Evolutionary conservation across 2,888 invertebrate genomes (phyloP).

Genomic region (Boloria selene): DNA sequence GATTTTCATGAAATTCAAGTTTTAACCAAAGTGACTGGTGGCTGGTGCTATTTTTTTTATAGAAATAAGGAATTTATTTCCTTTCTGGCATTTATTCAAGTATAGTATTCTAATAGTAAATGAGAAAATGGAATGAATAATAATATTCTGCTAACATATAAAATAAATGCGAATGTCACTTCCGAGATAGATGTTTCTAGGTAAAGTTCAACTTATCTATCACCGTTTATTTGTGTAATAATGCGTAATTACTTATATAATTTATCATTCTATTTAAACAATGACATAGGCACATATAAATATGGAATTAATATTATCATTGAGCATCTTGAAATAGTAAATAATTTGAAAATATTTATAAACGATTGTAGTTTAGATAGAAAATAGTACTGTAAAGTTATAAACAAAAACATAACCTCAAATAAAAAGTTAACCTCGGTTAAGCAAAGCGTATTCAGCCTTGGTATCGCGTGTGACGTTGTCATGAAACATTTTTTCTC

Average conservation of each 20-base stretch:
- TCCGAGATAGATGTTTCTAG: constrained; percentile 4
- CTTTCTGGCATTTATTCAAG: background rate
- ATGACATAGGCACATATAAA: background rate
- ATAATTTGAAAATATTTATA: too few relatives aligned
- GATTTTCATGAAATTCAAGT: too few relatives aligned
- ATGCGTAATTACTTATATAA: constrained; percentile 14
- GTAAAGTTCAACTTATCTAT: constrained; percentile 22
- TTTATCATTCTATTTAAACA: constrained; percentile 5
- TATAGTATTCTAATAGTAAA: constrained; percentile 13
- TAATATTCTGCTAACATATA: background rate
- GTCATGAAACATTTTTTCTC: constrained; percentile 71
- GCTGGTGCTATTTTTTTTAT: too few relatives aligned
- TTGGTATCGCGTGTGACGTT: constrained; percentile 74
- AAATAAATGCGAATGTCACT: constrained; percentile 3
- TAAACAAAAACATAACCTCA: constrained; percentile 23
- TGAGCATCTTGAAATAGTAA: background rate
- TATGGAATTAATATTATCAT: background rate
- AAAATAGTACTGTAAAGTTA: background rate
- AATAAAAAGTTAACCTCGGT: constrained; percentile 21
- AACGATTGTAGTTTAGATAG: background rate
- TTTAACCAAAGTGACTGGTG: too few relatives aligned
- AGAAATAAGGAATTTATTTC: background rate
- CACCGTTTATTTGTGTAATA: constrained; percentile 1
- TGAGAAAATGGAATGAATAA: background rate
- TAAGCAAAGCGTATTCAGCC: constrained; percentile 43